Evolutionary conservation across 2,797 vertebrate species (phyloP), one percentile per base, ranked within the genome.

Genomic region (Channallabes apus): DNA sequence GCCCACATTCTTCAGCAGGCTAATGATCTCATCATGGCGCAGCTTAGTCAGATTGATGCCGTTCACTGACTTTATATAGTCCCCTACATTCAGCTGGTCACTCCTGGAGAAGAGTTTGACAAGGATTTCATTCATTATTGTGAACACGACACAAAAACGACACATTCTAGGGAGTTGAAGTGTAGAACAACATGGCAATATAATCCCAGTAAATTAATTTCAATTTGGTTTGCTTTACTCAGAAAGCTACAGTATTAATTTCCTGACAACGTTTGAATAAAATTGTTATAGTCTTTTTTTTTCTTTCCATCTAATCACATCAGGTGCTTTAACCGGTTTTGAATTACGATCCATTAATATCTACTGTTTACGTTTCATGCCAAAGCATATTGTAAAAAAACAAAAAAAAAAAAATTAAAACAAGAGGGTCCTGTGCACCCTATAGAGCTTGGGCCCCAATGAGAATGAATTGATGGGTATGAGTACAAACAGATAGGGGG

Each of bases 1-100:
- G 22, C 98, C 98, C 64, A 99, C 97, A 0, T 99, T 99, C 93
- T 97, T 99, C 92, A 99, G 90, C 80, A 99, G 91, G 86, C 97
- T 97, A 91, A 99, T 98, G 90, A 99, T 99, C 94, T 99, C 98
- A 0, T 99, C 98, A 0, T 99, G 98, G 29, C 98, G 94, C 85
- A 99, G 95, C 93, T 97, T 96, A 88, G 97, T 96, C 93, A 99
- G 90, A 92, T 97, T 98, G 89, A 99, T 99, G 90, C 98, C 98
- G 0, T 99, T 99, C 90, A 99, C 98, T 0, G 98, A 98, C 90
- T 97, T 98, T 89, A 99, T 99, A 92, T 97, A 98, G 93, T 99
- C 98, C 0, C 98, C 98, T 0, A 99, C 96, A 0, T 97, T 98
- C 59, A 99, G 94, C 92, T 99, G 97, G 92, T 99, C 98, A 6